Evolutionary conservation across 2,797 vertebrate genomes (phyloP), one percentile per base, ranked within the genome.

Genomic region (Gymnothorax reevesii): DNA sequence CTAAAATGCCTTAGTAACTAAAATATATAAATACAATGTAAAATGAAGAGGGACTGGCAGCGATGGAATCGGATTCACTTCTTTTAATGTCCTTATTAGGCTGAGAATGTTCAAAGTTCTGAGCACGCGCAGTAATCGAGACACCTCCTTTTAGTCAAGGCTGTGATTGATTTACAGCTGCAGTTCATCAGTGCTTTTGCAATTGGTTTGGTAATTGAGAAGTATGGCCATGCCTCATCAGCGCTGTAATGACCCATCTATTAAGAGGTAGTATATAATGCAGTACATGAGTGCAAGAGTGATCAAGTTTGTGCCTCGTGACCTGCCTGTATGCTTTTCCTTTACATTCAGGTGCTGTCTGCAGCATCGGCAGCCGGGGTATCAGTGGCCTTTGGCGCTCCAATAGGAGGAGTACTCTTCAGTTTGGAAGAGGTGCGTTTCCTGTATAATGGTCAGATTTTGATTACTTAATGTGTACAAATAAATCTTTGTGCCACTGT

Each of bases 361-460:
- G 98, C 98, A 54, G 99, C 98, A 0, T 99, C 99, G 0, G 99
- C 99, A 55, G 99, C 98, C 0, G 99, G 99, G 2, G 99, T 99
- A 85, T 99, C 99, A 0, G 99, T 99, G 88, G 98, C 99, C 64
- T 99, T 99, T 85, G 99, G 99, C 49, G 99, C 99, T 25, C 98
- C 98, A 0, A 99, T 99, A 42, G 98, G 99, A 91, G 99, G 99
- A 91, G 99, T 99, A 62, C 97, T 99, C 89, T 99, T 99, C 94
- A 99, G 98, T 89, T 91, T 99, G 93, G 99, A 99, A 92, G 99
- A 99, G 98, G 99, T 99, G 84, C 66, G 87, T 84, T 57, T 86
- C n/a, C 17, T 59, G 54, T 57, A 59, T 12, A 22, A 54, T 57
- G 17, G 77, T 54, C 77, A 80, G 12, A 42, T 55, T 62, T 27